Conservation (phyloP, 1,140 invertebrate species). For the Aphis gossypii region DNA sequence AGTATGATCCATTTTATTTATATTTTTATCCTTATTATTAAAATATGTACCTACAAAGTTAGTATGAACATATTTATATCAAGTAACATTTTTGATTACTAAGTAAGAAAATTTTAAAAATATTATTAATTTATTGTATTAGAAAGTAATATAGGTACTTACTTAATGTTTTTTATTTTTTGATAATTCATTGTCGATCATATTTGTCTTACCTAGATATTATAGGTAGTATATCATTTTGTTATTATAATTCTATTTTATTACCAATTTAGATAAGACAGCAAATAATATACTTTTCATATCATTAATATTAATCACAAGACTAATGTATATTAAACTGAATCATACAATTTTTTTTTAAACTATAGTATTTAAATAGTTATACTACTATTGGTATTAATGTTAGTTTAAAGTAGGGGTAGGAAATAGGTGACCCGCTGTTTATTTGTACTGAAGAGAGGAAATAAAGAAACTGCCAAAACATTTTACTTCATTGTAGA, state of each 20-base stretch:
- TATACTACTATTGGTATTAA: background rate
- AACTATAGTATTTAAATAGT: background rate
- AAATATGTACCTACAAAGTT: background rate
- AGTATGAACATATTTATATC: background rate
- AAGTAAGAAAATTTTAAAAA: background rate
- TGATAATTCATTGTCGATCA: background rate
- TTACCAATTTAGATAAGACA: background rate
- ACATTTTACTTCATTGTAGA: no score
- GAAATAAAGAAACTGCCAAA: no score
- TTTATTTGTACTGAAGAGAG: no score
- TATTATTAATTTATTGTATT: background rate
- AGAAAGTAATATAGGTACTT: background rate
- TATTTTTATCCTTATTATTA: background rate
- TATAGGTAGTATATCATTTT: background rate
- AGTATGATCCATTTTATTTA: background rate
- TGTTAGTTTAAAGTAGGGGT: background rate
- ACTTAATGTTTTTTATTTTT: background rate
- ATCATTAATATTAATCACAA: constrained; percentile 10
- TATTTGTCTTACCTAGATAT: background rate
- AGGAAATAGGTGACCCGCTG: background rate
- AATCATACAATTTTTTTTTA: background rate
- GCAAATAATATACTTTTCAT: background rate
- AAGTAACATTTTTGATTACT: background rate
- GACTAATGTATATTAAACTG: background rate
- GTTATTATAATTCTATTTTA: background rate